phyloP scores from a whole-genome alignment of 2,797 vertebrate genomes.

The Schizopygopsis pylzovi region DNA sequence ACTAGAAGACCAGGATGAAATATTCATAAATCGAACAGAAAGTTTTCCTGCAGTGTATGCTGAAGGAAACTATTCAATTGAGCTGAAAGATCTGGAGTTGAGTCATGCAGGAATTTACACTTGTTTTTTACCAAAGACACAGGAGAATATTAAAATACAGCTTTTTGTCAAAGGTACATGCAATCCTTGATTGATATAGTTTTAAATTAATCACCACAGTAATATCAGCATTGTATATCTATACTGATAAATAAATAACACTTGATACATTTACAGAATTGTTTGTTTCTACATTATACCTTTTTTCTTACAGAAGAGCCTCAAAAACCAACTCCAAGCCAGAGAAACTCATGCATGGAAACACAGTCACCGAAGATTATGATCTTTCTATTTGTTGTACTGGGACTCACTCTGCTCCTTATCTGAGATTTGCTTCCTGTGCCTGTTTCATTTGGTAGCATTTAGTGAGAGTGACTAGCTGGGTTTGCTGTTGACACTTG shows the following conservation, averaged over 20 bases:
- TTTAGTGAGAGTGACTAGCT: background rate
- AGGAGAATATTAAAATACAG: accelerated
- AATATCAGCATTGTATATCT: background rate
- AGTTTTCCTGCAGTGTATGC: background rate
- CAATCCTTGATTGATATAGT: accelerated
- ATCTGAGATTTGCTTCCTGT: background rate
- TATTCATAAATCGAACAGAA: background rate
- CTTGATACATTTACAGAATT: background rate
- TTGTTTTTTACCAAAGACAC: background rate
- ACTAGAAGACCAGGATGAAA: accelerated
- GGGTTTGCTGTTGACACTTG: background rate
- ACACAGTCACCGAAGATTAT: background rate
- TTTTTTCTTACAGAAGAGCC: background rate
- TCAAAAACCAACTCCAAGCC: background rate
- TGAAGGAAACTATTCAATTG: background rate
- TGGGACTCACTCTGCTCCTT: background rate
- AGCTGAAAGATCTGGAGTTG: background rate
- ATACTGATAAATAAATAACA: background rate
- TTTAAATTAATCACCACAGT: background rate
- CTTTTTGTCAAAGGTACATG: background rate
- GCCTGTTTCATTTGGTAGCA: background rate
- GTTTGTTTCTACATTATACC: background rate
- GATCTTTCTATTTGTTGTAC: background rate
- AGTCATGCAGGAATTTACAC: background rate
- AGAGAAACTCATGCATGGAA: background rate